Percentiles rank a stretch among this genome's conserved stretches.
phyloP scores from a whole-genome alignment of 1,140 invertebrate species.

The Drosophila nigromelanica region DNA sequence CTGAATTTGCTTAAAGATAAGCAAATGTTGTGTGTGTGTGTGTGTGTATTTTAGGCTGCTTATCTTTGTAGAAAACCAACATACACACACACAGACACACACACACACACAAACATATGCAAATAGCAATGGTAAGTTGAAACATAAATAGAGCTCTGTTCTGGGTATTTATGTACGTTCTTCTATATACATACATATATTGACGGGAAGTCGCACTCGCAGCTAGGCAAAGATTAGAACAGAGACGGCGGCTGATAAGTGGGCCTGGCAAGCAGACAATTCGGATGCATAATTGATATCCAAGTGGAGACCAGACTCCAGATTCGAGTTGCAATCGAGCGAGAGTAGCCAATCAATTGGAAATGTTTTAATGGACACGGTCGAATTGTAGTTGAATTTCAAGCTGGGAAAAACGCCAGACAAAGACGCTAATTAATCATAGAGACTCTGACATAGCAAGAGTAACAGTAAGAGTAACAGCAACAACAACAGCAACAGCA shows the following conservation, averaged over 20 bases:
- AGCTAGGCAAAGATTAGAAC: constrained; percentile 30
- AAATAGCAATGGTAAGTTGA: constrained; percentile 36
- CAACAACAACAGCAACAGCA: too few species aligned
- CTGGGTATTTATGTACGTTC: not conserved
- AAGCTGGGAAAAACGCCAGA: constrained; percentile 45
- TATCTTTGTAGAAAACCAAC: constrained; percentile 12
- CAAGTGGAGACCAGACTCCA: constrained; percentile 4
- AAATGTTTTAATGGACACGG: constrained; percentile 58
- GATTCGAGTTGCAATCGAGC: constrained; percentile 56
- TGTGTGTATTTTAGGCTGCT: constrained; percentile 24
- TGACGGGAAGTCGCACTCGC: constrained; percentile 7
- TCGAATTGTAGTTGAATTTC: not conserved
- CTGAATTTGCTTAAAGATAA: constrained; percentile 27
- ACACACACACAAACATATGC: constrained; percentile 14
- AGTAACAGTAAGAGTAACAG: constrained; percentile 15
- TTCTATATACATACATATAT: not conserved
- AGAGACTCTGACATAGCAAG: constrained; percentile 26
- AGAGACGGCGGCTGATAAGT: constrained; percentile 19
- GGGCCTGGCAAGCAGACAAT: constrained; percentile 20
- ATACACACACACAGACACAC: constrained; percentile 14
- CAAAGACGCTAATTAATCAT: constrained; percentile 81
- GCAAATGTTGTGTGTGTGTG: constrained; percentile 8
- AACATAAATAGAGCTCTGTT: constrained; percentile 25
- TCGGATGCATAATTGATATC: constrained; percentile 70
- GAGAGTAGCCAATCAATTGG: constrained; percentile 69